phyloP scores from a whole-genome alignment of 2,113 vertebrate species.

The Sander lucioperca region DNA sequence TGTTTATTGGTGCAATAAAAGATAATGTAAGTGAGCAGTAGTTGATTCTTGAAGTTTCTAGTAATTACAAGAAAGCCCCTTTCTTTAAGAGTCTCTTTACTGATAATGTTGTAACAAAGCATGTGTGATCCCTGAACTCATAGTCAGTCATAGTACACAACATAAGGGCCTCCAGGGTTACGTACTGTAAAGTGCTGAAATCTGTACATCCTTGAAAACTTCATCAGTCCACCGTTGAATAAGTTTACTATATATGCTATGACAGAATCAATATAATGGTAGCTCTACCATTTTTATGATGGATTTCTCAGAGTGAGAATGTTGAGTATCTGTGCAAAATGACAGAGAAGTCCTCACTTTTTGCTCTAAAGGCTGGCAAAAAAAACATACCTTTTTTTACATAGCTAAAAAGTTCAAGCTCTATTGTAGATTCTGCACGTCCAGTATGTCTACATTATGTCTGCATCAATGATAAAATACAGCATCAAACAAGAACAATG shows the following conservation, averaged over 20 bases:
- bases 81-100: conserved; percentile 1
- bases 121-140: background rate
- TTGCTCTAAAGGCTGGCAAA: background rate
- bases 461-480: background rate
- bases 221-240: background rate
- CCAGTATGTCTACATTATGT: background rate
- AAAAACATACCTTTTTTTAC: background rate
- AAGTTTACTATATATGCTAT: background rate
- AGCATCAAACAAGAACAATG: background rate
- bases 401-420: background rate
- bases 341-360: background rate
- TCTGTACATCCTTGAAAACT: background rate
- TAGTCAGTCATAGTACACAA: background rate
- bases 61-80: conserved; percentile 27
- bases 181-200: background rate
- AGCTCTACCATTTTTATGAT: background rate
- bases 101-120: conserved; percentile 13
- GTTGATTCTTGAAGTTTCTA: conserved; percentile 33
- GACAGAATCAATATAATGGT: background rate
- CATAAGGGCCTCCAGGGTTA: background rate
- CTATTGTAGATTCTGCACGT: conserved; percentile 1
- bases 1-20: conserved; percentile 52
- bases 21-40: conserved; percentile 33
- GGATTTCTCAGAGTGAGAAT: background rate
- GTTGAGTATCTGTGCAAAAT: background rate